A percentile compares a stretch with the other conserved stretches of the same genome.
phyloP scores from a whole-genome alignment of 1,140 invertebrate species.

The Philotrypesis tridentata region DNA sequence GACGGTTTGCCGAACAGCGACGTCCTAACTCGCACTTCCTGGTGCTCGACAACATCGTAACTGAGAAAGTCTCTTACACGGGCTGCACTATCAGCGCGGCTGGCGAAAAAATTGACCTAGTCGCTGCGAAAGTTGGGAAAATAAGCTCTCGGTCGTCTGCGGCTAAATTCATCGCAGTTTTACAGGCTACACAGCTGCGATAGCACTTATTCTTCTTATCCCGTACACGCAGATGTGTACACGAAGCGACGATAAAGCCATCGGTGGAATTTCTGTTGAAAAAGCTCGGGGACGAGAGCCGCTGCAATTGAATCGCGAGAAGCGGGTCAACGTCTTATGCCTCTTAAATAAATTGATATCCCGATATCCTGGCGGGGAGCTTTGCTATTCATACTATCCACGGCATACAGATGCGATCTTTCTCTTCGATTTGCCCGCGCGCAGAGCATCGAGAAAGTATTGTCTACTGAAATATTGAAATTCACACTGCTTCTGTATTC shows the following conservation, averaged over 20 bases:
- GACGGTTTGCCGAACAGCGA: too few relatives aligned
- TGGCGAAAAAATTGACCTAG: neutral
- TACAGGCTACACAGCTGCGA: too few relatives aligned
- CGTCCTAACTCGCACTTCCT: neutral
- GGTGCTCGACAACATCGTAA: slow-evolving; percentile 4
- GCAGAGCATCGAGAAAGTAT: slow-evolving; percentile 21
- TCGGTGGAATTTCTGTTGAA: neutral
- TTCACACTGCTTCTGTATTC: slow-evolving; percentile 2
- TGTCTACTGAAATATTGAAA: slow-evolving; percentile 40
- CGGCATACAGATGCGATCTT: slow-evolving; percentile 15
- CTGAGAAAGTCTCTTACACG: neutral
- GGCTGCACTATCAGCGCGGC: neutral
- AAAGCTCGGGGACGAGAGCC: neutral
- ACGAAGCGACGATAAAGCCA: neutral
- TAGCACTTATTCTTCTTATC: too few relatives aligned
- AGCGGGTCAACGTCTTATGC: neutral
- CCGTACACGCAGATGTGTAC: too few relatives aligned
- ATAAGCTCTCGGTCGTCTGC: too few relatives aligned
- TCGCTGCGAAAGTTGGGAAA: neutral
- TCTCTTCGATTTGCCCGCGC: slow-evolving; percentile 14
- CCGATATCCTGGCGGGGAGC: slow-evolving; percentile 8
- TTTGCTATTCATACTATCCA: neutral
- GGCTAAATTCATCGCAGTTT: too few relatives aligned
- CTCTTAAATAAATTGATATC: slow-evolving; percentile 42
- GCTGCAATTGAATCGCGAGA: neutral